Evolutionary conservation across 2,888 invertebrate species (phyloP), one percentile per base, ranked within the genome.

Genomic region (Stomorhina lunata): DNA sequence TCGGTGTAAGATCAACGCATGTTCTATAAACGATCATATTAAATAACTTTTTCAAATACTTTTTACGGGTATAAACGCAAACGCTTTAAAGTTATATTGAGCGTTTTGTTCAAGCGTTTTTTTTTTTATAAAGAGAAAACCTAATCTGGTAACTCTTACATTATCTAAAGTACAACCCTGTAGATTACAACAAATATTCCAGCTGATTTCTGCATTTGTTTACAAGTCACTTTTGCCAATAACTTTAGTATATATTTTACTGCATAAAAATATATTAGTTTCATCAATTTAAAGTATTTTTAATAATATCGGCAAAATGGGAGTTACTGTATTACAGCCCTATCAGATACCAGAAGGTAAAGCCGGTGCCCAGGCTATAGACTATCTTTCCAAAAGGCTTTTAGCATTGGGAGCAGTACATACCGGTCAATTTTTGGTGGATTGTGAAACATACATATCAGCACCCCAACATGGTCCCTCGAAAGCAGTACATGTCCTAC

Each of bases 371-470:
- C 96, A 96, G 87, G 95, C 95, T 0, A 95, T 98, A 79, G 98
- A 99, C 85, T 92, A 95, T 75, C 92, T 98, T 0, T 95, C 96
- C 0, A 97, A 97, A 90, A 93, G 98, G 20, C 94, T 99, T 22
- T 92, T 95, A 40, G 95, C 97, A 0, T 75, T 89, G 48, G 98
- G 98, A 17, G 98, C 98, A 0, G 92, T 94, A 0, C 97, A 96
- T 88, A 94, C 95, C 78, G 98, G 98, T 0, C 97, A 96, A 86
- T 98, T 98, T 90, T 91, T 96, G 63, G 98, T 99, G 0, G 98
- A 99, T 89, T 99, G 98, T 87, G 98, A 99, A 90, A 98, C 98
- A 0, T 98, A 96, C 88, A 94, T 95, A 45, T 96, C 96, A 0
- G 94, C 95, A 53, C 95, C 95, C 1, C 88, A 88, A 4, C 90